Percentiles rank a stretch among this genome's conserved stretches.
Evolutionary conservation across 1,140 invertebrate species (phyloP).

Genomic region (Pteromalus puparum): DNA sequence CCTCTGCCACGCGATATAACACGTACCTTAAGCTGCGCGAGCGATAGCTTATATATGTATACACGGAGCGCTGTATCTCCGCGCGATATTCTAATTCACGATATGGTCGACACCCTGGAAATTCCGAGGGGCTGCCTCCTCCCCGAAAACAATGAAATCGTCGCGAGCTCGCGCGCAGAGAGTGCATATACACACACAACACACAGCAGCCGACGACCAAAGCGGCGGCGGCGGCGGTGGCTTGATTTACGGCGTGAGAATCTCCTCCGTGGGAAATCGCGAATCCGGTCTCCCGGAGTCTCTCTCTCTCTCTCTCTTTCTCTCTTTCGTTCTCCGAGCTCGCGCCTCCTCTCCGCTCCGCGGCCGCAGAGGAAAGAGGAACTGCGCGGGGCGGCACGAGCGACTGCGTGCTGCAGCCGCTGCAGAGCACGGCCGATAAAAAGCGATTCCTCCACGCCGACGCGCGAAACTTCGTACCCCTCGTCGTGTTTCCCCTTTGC

Average conservation of each 20-base stretch:
- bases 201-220: conserved; percentile 42
- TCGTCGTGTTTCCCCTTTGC: background rate
- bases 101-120: conserved; percentile 51
- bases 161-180: conserved; percentile 45
- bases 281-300: conserved; percentile 49
- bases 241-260: conserved; percentile 66
- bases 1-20: background rate
- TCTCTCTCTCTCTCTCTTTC: conserved; percentile 6
- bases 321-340: background rate
- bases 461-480: conserved; percentile 40
- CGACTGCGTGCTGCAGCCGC: conserved; percentile 3
- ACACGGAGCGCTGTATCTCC: background rate
- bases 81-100: conserved; percentile 55
- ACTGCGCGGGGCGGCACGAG: background rate
- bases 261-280: conserved; percentile 64
- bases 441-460: conserved; percentile 43
- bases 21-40: background rate
- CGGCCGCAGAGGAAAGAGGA: background rate
- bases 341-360: background rate
- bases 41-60: too few species aligned
- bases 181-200: conserved; percentile 6
- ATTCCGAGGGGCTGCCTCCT: conserved; percentile 34
- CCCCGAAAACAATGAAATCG: conserved; percentile 56
- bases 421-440: conserved; percentile 33
- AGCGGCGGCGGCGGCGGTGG: conserved; percentile 54